These are phyloP conservation scores for Acromyrmex echinatior DNA, from an alignment of 1,140 invertebrate species.

Conservation along the genomic window DNA sequence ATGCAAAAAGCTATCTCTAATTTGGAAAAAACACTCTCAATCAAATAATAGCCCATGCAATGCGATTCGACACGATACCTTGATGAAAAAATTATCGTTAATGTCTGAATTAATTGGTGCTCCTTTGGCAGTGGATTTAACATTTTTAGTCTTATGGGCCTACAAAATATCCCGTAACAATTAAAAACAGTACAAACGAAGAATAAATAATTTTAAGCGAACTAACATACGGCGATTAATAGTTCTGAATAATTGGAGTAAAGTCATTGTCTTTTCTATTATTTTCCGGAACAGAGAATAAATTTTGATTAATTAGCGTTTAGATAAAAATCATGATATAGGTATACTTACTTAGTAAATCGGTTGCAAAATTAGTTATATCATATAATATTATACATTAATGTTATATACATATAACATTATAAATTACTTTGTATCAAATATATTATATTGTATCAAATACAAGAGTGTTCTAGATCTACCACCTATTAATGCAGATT, in stretches of 20 bases:
- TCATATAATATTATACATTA: too few species aligned
- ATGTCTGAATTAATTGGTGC: conserved; percentile 56
- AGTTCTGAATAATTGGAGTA: not conserved
- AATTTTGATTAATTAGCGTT: conserved; percentile 7
- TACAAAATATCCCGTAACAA: conserved; percentile 73
- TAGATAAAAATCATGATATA: not conserved
- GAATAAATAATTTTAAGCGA: not conserved
- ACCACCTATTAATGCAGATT: too few species aligned
- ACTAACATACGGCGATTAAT: conserved; percentile 29
- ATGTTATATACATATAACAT: too few species aligned
- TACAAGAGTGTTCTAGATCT: too few species aligned
- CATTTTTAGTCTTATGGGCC: conserved; percentile 74
- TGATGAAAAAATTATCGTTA: conserved; percentile 68
- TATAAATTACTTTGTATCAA: too few species aligned
- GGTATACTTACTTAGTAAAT: conserved; percentile 46
- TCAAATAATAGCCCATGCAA: conserved; percentile 69
- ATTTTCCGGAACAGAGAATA: not conserved
- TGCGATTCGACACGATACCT: conserved; percentile 70
- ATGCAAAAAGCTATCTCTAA: conserved; percentile 75
- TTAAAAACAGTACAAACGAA: conserved; percentile 30
- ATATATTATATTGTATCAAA: too few species aligned
- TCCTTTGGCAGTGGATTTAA: conserved; percentile 67
- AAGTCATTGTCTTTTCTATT: not conserved
- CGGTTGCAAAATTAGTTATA: conserved; percentile 24
- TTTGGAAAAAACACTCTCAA: conserved; percentile 64